Evolutionary conservation across 2,888 invertebrate species (phyloP), one percentile per base, ranked within the genome.

Genomic region (Zootermopsis nevadensis): DNA sequence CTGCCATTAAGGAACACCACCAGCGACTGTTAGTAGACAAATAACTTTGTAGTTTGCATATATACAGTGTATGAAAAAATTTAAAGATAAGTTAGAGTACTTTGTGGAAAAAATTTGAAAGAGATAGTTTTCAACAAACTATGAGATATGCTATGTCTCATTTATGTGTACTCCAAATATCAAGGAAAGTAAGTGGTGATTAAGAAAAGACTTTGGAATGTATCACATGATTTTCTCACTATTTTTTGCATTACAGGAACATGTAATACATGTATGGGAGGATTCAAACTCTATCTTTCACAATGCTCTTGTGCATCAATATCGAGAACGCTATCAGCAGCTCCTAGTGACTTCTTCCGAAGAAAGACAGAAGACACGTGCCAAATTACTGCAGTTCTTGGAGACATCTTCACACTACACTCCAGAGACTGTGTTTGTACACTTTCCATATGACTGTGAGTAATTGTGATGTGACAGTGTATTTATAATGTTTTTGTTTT

Each of bases 261-360:
- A 99, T 88, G 94, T 99, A 0, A 96, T 99, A 42, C 93, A 95
- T 85, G 93, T 93, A 3, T 99, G 99, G 98, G 93, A 94, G 85
- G 99, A 99, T 86, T 92, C 92, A 0, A 96, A 95, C 88, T 92
- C 96, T 0, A 88, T 95, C 77, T 96, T 98, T 87, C 99, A 99
- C 89, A 98, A 99, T 88, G 95, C 95, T 3, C 90, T 99, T 80
- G 94, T 98, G 6, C 95, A 96, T 88, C 95, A 97, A 89, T 98
- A 99, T 87, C 93, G 96, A 85, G 96, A 97, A 86, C 95, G 95
- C 87, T 88, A 91, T 87, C 84, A 87, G 82, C 86, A 87, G 84
- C 87, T 85, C 42, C 76, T 85, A 38, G 86, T 84, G 77, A 67
- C 76, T 91, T 87, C 84, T 87, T 81, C 86, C 8, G 88, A 89